These are phyloP conservation scores for Gavia stellata DNA, from an alignment of 2,113 vertebrate species.

Conservation along the genomic window DNA sequence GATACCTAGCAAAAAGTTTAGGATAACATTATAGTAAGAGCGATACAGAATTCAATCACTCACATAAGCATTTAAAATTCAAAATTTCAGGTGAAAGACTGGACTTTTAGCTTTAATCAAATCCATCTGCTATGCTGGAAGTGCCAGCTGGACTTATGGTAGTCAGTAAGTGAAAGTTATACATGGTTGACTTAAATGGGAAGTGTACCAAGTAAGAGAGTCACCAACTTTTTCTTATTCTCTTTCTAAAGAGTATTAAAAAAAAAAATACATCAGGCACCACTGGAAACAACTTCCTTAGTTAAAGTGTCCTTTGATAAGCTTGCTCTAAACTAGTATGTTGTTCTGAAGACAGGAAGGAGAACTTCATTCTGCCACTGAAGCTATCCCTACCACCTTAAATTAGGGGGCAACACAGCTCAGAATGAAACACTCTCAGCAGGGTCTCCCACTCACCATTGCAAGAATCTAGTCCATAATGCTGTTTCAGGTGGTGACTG, in stretches of 20 bases:
- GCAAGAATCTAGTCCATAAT: neutral
- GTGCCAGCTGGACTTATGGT: rapidly evolving
- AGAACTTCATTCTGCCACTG: neutral
- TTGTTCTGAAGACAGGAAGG: neutral
- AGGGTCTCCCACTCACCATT: neutral
- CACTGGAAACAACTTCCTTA: neutral
- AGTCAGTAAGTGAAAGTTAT: neutral
- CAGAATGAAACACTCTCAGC: neutral
- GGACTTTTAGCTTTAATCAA: neutral
- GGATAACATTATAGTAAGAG: neutral
- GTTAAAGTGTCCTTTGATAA: neutral
- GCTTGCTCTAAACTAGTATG: neutral
- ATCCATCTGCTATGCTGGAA: neutral
- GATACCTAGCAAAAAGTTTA: neutral
- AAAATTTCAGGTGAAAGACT: neutral
- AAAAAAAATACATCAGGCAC: neutral
- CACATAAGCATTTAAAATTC: neutral
- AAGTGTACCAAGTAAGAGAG: neutral
- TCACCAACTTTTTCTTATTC: neutral
- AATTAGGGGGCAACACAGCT: neutral
- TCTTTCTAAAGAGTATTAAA: neutral
- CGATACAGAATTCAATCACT: neutral
- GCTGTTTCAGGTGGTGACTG: neutral
- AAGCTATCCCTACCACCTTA: neutral
- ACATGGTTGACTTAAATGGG: neutral